These are phyloP conservation scores for Protobothrops mucrosquamatus DNA, from an alignment of 2,113 vertebrate species.

Conservation along the genomic window DNA sequence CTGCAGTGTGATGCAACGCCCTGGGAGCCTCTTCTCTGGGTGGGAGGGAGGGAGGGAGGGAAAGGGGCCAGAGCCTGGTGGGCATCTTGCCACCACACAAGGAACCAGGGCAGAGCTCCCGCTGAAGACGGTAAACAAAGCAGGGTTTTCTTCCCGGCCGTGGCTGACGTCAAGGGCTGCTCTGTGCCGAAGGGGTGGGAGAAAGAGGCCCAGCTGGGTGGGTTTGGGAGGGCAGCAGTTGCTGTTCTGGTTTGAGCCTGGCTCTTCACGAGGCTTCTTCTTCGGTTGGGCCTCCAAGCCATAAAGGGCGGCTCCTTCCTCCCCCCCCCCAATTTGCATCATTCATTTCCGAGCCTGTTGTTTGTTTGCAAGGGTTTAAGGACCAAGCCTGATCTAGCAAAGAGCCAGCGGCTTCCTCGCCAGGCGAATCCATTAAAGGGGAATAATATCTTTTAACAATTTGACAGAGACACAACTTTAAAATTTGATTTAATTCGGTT, in stretches of 20 bases:
- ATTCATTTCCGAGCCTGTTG: neutral
- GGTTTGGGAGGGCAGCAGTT: neutral
- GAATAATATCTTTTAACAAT: no score
- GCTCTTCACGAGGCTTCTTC: neutral
- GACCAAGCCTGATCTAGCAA: neutral
- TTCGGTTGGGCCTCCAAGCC: neutral
- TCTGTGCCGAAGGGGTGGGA: neutral
- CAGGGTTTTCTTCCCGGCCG: neutral
- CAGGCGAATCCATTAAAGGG: neutral
- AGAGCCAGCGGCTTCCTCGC: neutral
- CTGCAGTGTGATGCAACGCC: neutral
- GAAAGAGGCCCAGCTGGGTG: neutral
- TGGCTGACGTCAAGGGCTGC: neutral
- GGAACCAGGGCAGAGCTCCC: neutral
- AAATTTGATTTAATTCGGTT: no score
- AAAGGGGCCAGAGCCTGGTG: neutral
- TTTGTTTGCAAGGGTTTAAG: neutral
- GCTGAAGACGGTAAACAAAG: neutral
- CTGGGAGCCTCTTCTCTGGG: neutral
- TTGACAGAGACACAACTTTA: no score
- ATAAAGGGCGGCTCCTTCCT: neutral
- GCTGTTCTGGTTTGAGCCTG: neutral
- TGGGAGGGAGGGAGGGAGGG: no score
- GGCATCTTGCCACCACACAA: neutral
- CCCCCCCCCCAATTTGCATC: neutral